Percentiles rank a stretch among this genome's conserved stretches.
These are phyloP conservation scores for Xiphydria camelus DNA, from an alignment of 2,888 invertebrate species.

Conservation along the genomic window DNA sequence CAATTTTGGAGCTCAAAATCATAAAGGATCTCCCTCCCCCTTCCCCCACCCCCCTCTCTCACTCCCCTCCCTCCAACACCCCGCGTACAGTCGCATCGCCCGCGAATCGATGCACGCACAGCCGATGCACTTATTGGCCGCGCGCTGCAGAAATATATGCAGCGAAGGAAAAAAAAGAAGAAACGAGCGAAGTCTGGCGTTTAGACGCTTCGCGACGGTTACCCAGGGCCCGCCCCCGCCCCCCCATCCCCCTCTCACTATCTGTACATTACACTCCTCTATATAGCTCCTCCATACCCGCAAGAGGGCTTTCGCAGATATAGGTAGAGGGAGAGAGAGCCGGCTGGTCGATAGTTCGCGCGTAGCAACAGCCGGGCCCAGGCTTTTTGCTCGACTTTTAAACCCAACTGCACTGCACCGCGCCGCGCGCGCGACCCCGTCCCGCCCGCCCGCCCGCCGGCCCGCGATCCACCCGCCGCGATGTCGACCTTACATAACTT, in stretches of 20 bases:
- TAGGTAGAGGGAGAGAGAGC: slow-evolving; percentile 15
- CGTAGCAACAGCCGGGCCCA: slow-evolving; percentile 46
- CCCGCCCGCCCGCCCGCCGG: not conserved
- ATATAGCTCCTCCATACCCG: not conserved
- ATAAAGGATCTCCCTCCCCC: slow-evolving; percentile 7
- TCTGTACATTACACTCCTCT: not conserved
- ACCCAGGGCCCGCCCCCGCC: too few relatives aligned
- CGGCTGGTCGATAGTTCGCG: slow-evolving; percentile 47
- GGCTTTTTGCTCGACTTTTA: slow-evolving; percentile 43
- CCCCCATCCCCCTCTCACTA: too few relatives aligned
- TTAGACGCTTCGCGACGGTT: too few relatives aligned
- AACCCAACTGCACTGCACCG: slow-evolving; percentile 21
- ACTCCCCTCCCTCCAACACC: not conserved
- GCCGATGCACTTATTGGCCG: slow-evolving; percentile 21
- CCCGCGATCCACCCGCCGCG: not conserved
- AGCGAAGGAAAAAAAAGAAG: slow-evolving; percentile 11
- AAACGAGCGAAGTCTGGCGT: slow-evolving; percentile 18
- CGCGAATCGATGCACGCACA: slow-evolving; percentile 28
- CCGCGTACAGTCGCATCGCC: slow-evolving; percentile 4
- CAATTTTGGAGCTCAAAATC: slow-evolving; percentile 28
- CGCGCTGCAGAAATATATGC: too few relatives aligned
- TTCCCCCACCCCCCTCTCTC: not conserved
- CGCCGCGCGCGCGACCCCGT: slow-evolving; percentile 9
- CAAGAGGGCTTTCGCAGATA: slow-evolving; percentile 10
- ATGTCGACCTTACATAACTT: not conserved